phyloP scores from a whole-genome alignment of 2,888 invertebrate species.

The Amblyteles armatorius region DNA sequence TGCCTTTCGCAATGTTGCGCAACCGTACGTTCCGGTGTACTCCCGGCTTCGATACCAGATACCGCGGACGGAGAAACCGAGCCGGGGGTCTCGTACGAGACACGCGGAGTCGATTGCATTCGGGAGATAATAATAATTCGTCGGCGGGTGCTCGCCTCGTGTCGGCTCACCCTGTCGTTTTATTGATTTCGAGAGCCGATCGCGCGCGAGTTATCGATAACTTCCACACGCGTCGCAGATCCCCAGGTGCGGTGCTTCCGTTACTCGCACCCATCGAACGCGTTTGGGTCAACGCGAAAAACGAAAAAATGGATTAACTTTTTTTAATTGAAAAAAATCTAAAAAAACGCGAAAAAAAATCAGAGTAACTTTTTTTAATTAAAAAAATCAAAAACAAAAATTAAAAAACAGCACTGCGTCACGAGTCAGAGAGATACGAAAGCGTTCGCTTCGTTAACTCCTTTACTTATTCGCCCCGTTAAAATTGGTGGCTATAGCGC shows the following conservation, averaged over 20 bases:
- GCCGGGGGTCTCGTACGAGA: constrained; percentile 11
- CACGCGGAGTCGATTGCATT: neutral
- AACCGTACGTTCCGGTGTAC: constrained; percentile 20
- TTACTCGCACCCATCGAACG: neutral
- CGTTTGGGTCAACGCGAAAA: neutral
- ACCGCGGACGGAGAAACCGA: neutral
- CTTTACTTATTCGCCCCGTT: constrained; percentile 16
- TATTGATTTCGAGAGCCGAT: constrained; percentile 35
- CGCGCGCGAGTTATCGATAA: neutral
- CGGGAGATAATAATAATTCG: constrained; percentile 7
- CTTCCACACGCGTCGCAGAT: constrained; percentile 15
- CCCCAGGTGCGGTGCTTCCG: neutral
- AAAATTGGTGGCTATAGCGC: constrained; percentile 42
- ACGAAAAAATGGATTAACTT: neutral
- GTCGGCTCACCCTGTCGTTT: constrained; percentile 16
- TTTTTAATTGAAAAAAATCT: neutral
- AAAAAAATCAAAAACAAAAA: neutral
- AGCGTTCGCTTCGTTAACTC: constrained; percentile 6
- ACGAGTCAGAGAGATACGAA: constrained; percentile 12
- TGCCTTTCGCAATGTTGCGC: constrained; percentile 59
- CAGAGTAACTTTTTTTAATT: neutral
- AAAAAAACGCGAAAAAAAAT: neutral
- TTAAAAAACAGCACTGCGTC: constrained; percentile 10
- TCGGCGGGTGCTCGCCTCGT: constrained; percentile 14
- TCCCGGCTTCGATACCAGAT: constrained; percentile 16